Conservation (phyloP, 2,888 invertebrate genomes). For the Cremastinae sp. region DNA sequence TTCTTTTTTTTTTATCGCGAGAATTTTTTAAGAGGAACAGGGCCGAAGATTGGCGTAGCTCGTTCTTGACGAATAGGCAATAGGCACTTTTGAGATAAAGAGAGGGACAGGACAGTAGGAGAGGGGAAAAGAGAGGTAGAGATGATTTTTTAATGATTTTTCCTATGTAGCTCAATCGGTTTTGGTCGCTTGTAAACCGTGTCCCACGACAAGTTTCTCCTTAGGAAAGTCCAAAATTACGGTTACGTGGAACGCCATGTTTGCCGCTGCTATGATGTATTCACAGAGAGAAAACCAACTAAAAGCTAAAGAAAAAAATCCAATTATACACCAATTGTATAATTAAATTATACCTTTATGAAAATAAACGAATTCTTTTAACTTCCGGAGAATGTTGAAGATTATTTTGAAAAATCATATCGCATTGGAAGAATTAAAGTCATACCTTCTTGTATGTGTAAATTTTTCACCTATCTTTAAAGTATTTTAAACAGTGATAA, state of each 20-base stretch:
- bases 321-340: no score
- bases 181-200: constrained; percentile 81
- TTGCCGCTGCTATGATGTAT: constrained; percentile 94
- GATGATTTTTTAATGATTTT: constrained; percentile 45
- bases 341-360: no score
- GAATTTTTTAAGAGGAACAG: constrained; percentile 24
- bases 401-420: no score
- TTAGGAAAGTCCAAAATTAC: constrained; percentile 93
- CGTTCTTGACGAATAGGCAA: constrained; percentile 65
- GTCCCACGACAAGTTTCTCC: constrained; percentile 89
- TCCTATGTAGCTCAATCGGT: constrained; percentile 71
- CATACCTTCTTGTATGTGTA: no score
- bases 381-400: background rate
- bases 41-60: constrained; percentile 14
- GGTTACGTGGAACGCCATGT: constrained; percentile 95
- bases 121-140: constrained; percentile 65
- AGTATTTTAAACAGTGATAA: no score
- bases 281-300: constrained; percentile 97
- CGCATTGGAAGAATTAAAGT: no score
- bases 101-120: constrained; percentile 50
- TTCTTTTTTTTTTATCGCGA: constrained; percentile 5
- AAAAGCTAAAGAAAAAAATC: constrained; percentile 84
- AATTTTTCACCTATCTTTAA: no score
- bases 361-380: background rate
- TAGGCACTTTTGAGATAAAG: constrained; percentile 75